Evolutionary conservation across 2,797 vertebrate genomes (phyloP).

Genomic region (Streptopelia turtur): DNA sequence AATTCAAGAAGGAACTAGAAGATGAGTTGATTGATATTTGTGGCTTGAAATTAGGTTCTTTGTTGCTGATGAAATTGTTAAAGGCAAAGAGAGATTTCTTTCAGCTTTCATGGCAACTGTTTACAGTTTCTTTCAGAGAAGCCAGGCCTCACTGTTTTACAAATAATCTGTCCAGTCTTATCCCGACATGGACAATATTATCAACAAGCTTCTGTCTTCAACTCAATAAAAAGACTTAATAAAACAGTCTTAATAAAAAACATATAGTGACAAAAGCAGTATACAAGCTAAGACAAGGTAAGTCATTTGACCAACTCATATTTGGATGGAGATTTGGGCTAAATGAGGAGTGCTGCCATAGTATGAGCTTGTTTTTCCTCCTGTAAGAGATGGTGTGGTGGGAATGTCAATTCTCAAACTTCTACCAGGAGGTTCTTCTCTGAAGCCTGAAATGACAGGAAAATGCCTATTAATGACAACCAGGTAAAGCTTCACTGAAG

Average conservation of each 20-base stretch:
- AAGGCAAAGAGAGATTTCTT: not conserved
- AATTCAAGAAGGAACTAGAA: not conserved
- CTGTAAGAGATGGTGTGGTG: not conserved
- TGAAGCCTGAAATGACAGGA: not conserved
- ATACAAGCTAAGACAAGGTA: not conserved
- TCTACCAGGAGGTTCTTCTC: not conserved
- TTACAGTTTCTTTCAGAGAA: slow-evolving; percentile 23
- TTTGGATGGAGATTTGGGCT: not conserved
- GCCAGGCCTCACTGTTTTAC: not conserved
- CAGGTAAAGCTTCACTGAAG: not conserved
- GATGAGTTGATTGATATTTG: not conserved
- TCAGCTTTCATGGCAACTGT: not conserved
- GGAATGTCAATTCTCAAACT: not conserved
- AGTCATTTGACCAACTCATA: not conserved
- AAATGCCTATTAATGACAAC: not conserved
- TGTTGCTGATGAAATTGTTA: not conserved
- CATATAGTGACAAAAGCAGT: not conserved
- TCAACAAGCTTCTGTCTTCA: not conserved
- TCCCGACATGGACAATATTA: not conserved
- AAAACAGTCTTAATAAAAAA: not conserved
- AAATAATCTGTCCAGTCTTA: not conserved
- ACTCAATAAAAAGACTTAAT: not conserved
- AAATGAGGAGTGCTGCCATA: not conserved
- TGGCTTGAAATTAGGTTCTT: not conserved
- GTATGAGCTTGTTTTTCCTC: not conserved